Percentiles rank a stretch among this genome's conserved stretches.
phyloP scores from a whole-genome alignment of 2,888 invertebrate genomes.

The Eupeodes luniger region DNA sequence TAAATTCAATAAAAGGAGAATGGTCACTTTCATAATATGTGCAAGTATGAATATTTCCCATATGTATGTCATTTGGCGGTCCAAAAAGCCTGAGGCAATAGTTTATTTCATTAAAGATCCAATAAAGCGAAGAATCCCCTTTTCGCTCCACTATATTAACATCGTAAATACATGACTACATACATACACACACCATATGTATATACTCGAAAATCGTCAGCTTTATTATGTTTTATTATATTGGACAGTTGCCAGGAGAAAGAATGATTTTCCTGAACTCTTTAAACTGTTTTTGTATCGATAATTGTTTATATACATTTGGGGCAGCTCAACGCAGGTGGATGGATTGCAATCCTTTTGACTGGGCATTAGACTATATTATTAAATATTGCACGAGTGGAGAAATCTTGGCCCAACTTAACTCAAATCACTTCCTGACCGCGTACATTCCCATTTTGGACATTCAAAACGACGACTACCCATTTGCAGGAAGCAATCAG shows the following conservation, averaged over 20 bases:
- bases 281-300: constrained; percentile 2
- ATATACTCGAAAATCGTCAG: constrained; percentile 35
- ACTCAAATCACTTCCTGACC: constrained; percentile 55
- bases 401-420: background rate
- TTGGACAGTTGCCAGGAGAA: constrained; percentile 61
- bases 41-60: background rate
- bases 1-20: background rate
- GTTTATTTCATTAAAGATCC: constrained; percentile 11
- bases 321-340: constrained; percentile 53
- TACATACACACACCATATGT: too few relatives aligned
- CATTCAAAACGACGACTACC: constrained; percentile 48
- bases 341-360: constrained; percentile 1
- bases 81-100: constrained; percentile 28
- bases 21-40: background rate
- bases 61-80: constrained; percentile 1
- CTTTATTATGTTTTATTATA: constrained; percentile 7
- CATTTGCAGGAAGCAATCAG: constrained; percentile 68
- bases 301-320: constrained; percentile 34
- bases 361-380: background rate
- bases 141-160: background rate
- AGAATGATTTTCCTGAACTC: constrained; percentile 40
- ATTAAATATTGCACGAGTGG: constrained; percentile 26
- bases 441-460: constrained; percentile 59
- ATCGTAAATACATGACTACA: constrained; percentile 37
- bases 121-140: background rate